Conservation (phyloP, 2,113 vertebrate species). For the Syngnathus scovelli region DNA sequence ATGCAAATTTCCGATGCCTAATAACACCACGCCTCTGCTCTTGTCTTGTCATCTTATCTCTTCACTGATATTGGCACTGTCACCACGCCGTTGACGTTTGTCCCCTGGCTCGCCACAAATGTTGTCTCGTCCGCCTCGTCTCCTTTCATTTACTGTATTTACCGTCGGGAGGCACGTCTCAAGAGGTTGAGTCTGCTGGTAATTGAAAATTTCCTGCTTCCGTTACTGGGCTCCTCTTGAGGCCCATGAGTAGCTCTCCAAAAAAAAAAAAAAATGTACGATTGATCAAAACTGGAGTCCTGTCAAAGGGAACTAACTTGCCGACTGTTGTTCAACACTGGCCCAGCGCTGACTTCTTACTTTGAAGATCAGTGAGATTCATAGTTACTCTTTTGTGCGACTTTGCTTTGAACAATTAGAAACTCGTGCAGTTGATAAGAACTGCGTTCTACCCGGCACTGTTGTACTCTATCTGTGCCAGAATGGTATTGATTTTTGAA, state of each 20-base stretch:
- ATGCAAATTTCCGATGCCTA: slow-evolving; percentile 25
- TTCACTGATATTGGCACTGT: slow-evolving; percentile 19
- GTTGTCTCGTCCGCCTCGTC: slow-evolving; percentile 5
- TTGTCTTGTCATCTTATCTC: slow-evolving; percentile 25
- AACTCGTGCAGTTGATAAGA: neutral
- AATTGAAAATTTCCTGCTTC: neutral
- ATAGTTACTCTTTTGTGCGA: neutral
- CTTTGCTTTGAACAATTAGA: neutral
- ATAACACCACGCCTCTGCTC: slow-evolving; percentile 19
- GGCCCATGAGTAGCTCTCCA: neutral
- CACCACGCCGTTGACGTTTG: slow-evolving; percentile 15
- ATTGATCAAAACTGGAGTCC: neutral
- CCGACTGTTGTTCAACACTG: neutral
- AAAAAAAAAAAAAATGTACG: neutral
- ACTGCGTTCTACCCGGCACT: neutral
- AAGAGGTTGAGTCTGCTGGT: neutral
- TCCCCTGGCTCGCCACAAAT: slow-evolving; percentile 6
- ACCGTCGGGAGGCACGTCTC: slow-evolving; percentile 6
- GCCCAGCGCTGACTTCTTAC: neutral
- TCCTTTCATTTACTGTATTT: slow-evolving; percentile 22
- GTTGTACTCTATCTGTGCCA: neutral
- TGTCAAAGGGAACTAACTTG: neutral
- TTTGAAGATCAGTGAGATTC: neutral
- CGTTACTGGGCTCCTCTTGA: neutral
- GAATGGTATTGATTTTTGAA: neutral